Evolutionary conservation across 2,888 invertebrate genomes (phyloP), one percentile per base, ranked within the genome.

Genomic region (Galerucella nymphaeae): DNA sequence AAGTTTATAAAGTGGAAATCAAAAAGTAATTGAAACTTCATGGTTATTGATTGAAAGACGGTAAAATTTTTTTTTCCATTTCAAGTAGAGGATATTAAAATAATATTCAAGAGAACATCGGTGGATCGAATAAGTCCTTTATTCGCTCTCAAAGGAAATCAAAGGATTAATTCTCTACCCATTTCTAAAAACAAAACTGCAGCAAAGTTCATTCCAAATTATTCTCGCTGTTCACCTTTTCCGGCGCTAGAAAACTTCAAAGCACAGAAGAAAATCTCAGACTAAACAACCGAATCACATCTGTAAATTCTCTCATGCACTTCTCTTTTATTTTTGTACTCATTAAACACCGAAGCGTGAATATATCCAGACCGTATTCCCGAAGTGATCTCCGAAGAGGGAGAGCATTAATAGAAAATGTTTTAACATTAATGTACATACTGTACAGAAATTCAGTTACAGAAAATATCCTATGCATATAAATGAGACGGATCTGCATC

Each of bases 401-500:
- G 53, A 68, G 61, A 62, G 68, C 61, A 68, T 68, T 68, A 62
- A 68, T 68, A 68, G 58, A 78, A 78, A 75, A 78, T 74, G 75
- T 74, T 77, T 73, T 63, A 69, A 70, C 73, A 77, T 78, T 78
- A 77, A 76, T 74, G 78, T 75, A 77, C 76, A 77, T 75, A 77
- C 76, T 76, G 53, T 68, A 68, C 64, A 68, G 75, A 78, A 76
- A 80, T 79, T 74, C 80, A 77, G 78, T 77, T 75, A 77, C 75
- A 81, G 80, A 80, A 82, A 80, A 80, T 81, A 81, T 79, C 77
- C 80, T 78, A 82, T 82, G 81, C 82, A 82, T 82, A 81, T 80
- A 78, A 80, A 82, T 80, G 82, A 80, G 76, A 73, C 66, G 66
- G 68, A 73, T 75, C 75, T 76, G 75, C 76, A 75, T 78, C 76